A percentile compares a stretch with the other conserved stretches of the same genome.
Conservation (phyloP, 2,113 vertebrate genomes). For the Antechinus stuartii region DNA sequence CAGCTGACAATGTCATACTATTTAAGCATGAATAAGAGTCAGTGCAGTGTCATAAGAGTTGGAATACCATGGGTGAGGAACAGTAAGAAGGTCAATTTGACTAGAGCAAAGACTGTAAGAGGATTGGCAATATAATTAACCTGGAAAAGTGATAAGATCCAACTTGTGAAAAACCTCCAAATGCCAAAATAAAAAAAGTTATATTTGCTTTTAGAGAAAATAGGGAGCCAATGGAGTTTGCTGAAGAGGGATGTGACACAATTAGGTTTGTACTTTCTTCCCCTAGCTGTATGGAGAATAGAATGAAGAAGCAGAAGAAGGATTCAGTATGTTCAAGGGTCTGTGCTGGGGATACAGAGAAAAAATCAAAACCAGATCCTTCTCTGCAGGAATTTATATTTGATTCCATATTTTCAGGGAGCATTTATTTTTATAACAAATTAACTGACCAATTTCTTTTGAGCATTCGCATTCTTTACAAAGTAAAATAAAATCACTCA, state of each 20-base stretch:
- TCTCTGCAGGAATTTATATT: background rate
- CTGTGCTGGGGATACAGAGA: background rate
- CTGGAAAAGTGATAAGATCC: background rate
- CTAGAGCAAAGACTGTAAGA: background rate
- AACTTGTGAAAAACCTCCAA: background rate
- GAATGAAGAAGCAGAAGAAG: background rate
- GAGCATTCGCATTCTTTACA: background rate
- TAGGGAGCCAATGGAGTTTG: background rate
- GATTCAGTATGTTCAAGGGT: background rate
- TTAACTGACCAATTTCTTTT: background rate
- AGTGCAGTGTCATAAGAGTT: background rate
- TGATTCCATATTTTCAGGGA: background rate
- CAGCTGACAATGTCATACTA: background rate
- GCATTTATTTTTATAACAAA: background rate
- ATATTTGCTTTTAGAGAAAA: background rate
- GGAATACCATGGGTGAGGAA: background rate
- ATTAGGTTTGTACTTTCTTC: background rate
- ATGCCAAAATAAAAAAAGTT: background rate
- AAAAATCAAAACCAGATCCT: background rate
- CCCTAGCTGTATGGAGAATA: background rate
- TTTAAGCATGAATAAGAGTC: background rate
- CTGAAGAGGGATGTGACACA: background rate
- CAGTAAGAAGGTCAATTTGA: background rate
- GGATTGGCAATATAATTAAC: background rate
- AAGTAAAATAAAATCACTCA: slow-evolving; percentile 5